Percentiles rank a stretch among this genome's conserved stretches.
Conservation (phyloP, 2,797 vertebrate genomes). For the Rachycentron canadum region DNA sequence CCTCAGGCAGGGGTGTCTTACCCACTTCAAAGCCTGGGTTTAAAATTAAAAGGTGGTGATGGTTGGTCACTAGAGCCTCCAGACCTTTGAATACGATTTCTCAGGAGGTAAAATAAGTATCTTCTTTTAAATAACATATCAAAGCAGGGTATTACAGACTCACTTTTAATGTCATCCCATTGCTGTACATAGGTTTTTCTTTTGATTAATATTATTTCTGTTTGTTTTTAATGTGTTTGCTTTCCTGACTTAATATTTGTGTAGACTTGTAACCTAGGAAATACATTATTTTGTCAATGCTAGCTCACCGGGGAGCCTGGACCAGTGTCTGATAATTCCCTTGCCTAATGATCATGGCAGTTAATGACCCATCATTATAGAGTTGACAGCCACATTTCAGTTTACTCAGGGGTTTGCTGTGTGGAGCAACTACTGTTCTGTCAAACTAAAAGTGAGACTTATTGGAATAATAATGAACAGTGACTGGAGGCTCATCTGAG, state of each 20-base stretch:
- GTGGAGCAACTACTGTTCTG: slow-evolving; percentile 26
- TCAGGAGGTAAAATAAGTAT: slow-evolving; percentile 42
- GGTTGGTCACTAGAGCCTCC: slow-evolving; percentile 26
- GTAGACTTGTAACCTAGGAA: slow-evolving; percentile 33
- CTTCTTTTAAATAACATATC: slow-evolving; percentile 36
- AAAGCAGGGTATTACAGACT: slow-evolving; percentile 11
- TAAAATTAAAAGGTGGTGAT: slow-evolving; percentile 48
- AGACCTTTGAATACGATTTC: slow-evolving; percentile 43
- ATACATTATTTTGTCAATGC: slow-evolving; percentile 22
- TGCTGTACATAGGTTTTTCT: slow-evolving; percentile 25
- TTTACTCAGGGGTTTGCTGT: slow-evolving; percentile 34
- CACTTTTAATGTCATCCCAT: slow-evolving; percentile 16
- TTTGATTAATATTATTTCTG: slow-evolving; percentile 26
- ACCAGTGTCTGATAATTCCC: slow-evolving; percentile 34
- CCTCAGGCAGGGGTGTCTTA: slow-evolving; percentile 47
- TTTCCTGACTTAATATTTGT: slow-evolving; percentile 8
- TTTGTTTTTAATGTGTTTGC: slow-evolving; percentile 33
- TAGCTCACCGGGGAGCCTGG: slow-evolving; percentile 33
- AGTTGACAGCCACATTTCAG: slow-evolving; percentile 42
- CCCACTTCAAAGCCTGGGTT: slow-evolving; percentile 58
- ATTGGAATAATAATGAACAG: slow-evolving; percentile 46
- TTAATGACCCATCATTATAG: slow-evolving; percentile 49
- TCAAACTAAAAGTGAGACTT: slow-evolving; percentile 47
- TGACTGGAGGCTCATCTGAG: slow-evolving; percentile 38
- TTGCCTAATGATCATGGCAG: slow-evolving; percentile 53